Conservation (phyloP, 2,797 vertebrate species). For the Todus mexicanus region DNA sequence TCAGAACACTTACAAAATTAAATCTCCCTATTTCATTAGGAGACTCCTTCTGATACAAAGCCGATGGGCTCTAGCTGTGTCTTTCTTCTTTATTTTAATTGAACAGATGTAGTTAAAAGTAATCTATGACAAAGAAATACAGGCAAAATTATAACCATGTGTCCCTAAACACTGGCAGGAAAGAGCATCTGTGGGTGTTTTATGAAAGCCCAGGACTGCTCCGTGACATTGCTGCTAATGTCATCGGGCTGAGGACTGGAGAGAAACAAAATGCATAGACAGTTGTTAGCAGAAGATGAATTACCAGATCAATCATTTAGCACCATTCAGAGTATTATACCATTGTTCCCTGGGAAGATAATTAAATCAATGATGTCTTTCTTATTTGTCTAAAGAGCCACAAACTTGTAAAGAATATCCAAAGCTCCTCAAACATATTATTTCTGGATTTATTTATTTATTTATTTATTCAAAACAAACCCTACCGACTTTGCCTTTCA, state of each 20-base stretch:
- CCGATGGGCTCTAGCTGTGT: conserved; percentile 61
- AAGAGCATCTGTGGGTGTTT: conserved; percentile 77
- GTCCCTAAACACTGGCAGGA: conserved; percentile 72
- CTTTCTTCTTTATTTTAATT: conserved; percentile 71
- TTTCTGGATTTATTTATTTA: conserved; percentile 43
- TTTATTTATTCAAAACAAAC: conserved; percentile 45
- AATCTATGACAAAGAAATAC: conserved; percentile 71
- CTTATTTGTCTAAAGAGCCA: conserved; percentile 61
- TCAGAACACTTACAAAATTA: conserved; percentile 65
- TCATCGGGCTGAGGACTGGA: conserved; percentile 68
- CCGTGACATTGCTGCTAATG: conserved; percentile 72
- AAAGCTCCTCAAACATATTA: conserved; percentile 73
- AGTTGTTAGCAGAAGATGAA: conserved; percentile 78
- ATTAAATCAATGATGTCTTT: conserved; percentile 70
- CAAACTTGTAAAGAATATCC: conserved; percentile 70
- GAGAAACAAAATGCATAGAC: conserved; percentile 77
- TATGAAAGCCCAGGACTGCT: conserved; percentile 70
- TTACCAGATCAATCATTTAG: conserved; percentile 79
- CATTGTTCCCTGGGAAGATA: conserved; percentile 71
- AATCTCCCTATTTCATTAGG: conserved; percentile 70
- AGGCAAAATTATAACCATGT: conserved; percentile 79
- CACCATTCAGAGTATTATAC: conserved; percentile 68
- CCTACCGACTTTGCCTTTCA: conserved; percentile 75
- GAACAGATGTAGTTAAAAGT: conserved; percentile 76
- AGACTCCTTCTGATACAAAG: conserved; percentile 54